Evolutionary conservation across 2,888 invertebrate genomes (phyloP).

Genomic region (Stomorhina lunata): DNA sequence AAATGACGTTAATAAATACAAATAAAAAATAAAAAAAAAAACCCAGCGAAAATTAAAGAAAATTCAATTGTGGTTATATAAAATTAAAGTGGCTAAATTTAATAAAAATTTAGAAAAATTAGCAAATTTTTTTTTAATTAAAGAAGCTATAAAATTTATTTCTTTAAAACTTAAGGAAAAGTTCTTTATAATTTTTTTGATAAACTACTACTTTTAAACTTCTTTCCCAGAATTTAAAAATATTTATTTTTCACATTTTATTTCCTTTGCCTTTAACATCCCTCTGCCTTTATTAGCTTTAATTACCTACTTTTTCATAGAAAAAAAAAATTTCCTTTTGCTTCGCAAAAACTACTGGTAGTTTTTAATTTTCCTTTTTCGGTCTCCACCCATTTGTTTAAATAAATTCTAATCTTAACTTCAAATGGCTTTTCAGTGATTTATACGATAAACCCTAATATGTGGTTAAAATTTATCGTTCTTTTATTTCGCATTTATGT

Average conservation of each 20-base stretch:
- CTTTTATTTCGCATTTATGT: constrained; percentile 23
- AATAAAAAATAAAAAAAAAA: not conserved
- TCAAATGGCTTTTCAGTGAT: constrained; percentile 52
- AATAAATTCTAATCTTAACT: constrained; percentile 51
- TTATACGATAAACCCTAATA: constrained; percentile 54
- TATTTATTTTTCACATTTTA: not conserved
- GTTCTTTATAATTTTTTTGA: too few species aligned
- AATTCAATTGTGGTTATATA: not conserved
- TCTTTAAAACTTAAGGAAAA: too few species aligned
- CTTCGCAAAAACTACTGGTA: not conserved
- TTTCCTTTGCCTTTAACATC: not conserved
- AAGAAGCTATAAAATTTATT: too few species aligned
- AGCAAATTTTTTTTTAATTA: too few species aligned
- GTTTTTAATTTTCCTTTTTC: not conserved
- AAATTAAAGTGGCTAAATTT: too few species aligned
- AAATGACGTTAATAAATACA: constrained; percentile 35
- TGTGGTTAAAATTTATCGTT: constrained; percentile 51
- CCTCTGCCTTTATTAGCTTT: not conserved
- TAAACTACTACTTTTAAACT: too few species aligned
- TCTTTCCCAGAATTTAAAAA: too few species aligned
- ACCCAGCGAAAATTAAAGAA: not conserved
- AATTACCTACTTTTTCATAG: constrained; percentile 8
- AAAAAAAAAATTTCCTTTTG: not conserved
- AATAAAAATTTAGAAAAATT: too few species aligned
- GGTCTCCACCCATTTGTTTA: constrained; percentile 38